phyloP scores from a whole-genome alignment of 2,888 invertebrate species.

The Candidula unifasciata region DNA sequence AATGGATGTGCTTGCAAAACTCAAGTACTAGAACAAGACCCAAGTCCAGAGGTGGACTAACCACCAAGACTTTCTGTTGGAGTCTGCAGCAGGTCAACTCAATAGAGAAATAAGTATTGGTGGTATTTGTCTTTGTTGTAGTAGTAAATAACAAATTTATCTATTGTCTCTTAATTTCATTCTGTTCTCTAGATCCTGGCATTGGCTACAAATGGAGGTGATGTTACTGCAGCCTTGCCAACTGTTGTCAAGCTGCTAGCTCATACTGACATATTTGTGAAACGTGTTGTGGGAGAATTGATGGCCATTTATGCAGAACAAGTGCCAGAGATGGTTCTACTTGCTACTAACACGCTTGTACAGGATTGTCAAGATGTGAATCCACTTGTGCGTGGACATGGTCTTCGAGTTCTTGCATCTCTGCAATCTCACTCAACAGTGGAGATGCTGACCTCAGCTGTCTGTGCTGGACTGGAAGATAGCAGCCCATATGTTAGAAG shows the following conservation, averaged over 20 bases:
- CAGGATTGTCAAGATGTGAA: constrained; percentile 75
- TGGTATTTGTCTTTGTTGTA: no score
- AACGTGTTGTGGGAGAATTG: constrained; percentile 70
- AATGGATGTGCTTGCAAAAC: no score
- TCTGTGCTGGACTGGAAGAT: constrained; percentile 66
- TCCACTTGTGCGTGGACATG: constrained; percentile 68
- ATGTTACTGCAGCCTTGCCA: constrained; percentile 64
- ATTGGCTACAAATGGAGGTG: constrained; percentile 46
- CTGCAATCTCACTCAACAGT: constrained; percentile 62
- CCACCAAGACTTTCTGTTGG: no score
- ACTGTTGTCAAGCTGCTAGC: constrained; percentile 71
- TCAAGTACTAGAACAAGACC: no score
- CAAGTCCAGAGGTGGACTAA: no score
- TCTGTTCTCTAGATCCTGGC: constrained; percentile 47
- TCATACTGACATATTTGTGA: constrained; percentile 69
- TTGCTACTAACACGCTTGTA: constrained; percentile 75
- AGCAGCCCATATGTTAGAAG: constrained; percentile 74
- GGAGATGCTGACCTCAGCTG: constrained; percentile 64
- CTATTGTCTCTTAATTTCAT: no score
- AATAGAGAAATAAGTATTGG: neutral
- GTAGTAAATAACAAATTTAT: no score
- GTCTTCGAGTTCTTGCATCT: constrained; percentile 46
- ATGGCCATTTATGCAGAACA: constrained; percentile 59
- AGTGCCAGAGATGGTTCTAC: constrained; percentile 67
- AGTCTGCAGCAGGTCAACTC: neutral